Evolutionary conservation across 2,113 vertebrate genomes (phyloP).

Genomic region (Electrona antarctica): DNA sequence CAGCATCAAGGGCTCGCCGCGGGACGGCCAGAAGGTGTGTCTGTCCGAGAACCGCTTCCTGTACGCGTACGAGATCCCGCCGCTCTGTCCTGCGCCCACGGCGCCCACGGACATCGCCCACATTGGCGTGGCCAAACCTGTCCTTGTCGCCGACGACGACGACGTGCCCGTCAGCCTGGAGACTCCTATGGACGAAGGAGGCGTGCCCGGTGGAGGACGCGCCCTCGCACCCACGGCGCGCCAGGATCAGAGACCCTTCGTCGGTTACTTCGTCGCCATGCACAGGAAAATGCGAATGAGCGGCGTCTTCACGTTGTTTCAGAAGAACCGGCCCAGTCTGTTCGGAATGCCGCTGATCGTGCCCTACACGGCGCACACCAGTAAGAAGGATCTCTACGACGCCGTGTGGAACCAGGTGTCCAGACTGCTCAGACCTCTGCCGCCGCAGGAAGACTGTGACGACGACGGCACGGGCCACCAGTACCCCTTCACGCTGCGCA

Average conservation of each 20-base stretch:
- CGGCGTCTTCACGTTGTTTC: conserved; percentile 95
- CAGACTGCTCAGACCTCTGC: conserved; percentile 94
- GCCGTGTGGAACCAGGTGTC: conserved; percentile 97
- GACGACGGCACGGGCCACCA: conserved; percentile 97
- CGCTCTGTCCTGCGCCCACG: conserved; percentile 89
- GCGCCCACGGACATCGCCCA: conserved; percentile 57
- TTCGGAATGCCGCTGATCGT: conserved; percentile 98
- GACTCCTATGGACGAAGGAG: conserved; percentile 73
- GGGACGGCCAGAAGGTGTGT: conserved; percentile 97
- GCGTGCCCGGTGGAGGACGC: conserved; percentile 85
- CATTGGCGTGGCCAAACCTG: conserved; percentile 60
- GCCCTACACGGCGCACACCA: conserved; percentile 92
- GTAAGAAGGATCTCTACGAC: conserved; percentile 94
- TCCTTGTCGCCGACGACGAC: conserved; percentile 72
- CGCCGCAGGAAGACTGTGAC: conserved; percentile 94
- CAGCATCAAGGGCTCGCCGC: conserved; percentile 98
- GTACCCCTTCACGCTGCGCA: conserved; percentile 95
- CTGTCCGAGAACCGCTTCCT: conserved; percentile 92
- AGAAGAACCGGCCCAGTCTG: conserved; percentile 96
- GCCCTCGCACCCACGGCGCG: conserved; percentile 66
- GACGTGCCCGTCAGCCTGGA: conserved; percentile 85
- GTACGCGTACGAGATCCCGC: conserved; percentile 94
- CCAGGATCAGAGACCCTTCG: conserved; percentile 86
- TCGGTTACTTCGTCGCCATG: conserved; percentile 96
- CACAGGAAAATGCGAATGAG: conserved; percentile 99